These are phyloP conservation scores for Cyanoramphus novaezelandiae DNA, from an alignment of 2,113 vertebrate genomes.

Conservation along the genomic window DNA sequence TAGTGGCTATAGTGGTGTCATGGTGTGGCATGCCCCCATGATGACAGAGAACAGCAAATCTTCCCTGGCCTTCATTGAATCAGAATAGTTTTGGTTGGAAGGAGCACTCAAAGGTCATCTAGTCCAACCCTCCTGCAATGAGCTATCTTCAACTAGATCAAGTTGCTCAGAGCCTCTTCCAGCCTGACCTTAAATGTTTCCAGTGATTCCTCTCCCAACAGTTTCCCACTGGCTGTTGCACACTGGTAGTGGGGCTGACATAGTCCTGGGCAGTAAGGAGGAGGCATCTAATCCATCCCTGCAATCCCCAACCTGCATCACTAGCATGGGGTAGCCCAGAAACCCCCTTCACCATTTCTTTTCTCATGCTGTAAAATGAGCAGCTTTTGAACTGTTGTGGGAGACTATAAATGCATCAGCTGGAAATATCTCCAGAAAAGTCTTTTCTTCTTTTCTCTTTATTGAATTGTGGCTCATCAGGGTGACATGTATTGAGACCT, in stretches of 20 bases:
- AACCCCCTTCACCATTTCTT: background rate
- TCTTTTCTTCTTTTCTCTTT: background rate
- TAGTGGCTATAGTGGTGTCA: background rate
- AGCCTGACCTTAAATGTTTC: background rate
- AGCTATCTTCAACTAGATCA: background rate
- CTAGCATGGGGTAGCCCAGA: background rate
- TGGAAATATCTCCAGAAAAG: background rate
- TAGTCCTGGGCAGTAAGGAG: background rate
- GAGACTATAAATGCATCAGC: background rate
- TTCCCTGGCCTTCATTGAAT: background rate
- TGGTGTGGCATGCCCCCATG: background rate
- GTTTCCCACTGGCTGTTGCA: background rate
- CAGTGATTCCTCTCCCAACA: background rate
- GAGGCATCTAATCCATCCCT: background rate
- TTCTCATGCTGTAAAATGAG: background rate
- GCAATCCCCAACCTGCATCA: accelerated
- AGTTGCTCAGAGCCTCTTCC: background rate
- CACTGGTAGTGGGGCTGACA: accelerated
- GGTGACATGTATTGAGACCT: background rate
- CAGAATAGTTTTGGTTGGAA: background rate
- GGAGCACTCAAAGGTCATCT: background rate
- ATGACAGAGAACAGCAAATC: background rate
- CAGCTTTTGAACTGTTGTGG: background rate
- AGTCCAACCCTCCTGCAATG: background rate
- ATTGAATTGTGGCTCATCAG: background rate